Percentiles rank a stretch among this genome's conserved stretches.
Conservation (phyloP, 2,888 invertebrate genomes). For the Scaptomyza tumidula region DNA sequence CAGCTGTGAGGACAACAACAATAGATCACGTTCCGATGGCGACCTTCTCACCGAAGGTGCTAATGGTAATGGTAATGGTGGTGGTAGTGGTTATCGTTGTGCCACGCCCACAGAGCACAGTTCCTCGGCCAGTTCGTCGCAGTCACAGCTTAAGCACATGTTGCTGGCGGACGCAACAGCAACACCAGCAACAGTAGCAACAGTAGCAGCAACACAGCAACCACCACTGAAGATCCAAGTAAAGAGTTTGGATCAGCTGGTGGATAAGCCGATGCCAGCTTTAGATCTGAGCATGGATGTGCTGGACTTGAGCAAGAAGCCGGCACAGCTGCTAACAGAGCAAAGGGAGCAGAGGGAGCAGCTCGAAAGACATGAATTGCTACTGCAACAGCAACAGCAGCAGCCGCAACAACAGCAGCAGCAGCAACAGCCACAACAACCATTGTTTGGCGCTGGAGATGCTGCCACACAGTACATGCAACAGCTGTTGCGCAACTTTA, state of each 20-base stretch:
- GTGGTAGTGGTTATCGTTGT: constrained; percentile 31
- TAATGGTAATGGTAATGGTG: background rate
- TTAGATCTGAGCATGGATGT: constrained; percentile 92
- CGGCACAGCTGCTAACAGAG: constrained; percentile 53
- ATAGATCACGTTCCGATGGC: constrained; percentile 65
- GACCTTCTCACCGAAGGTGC: constrained; percentile 50
- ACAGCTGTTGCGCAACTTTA: constrained; percentile 87
- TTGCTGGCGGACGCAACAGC: constrained; percentile 78
- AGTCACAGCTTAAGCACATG: constrained; percentile 85
- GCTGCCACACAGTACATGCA: constrained; percentile 85
- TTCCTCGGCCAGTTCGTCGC: constrained; percentile 71
- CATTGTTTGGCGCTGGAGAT: constrained; percentile 86
- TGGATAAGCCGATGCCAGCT: constrained; percentile 73
- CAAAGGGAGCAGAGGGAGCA: constrained; percentile 34
- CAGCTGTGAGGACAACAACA: constrained; percentile 88
- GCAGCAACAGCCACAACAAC: constrained; percentile 85
- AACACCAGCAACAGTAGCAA: constrained; percentile 5
- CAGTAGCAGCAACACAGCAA: constrained; percentile 83
- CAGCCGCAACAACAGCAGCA: constrained; percentile 31
- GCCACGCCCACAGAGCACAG: constrained; percentile 70
- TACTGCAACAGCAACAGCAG: constrained; percentile 85
- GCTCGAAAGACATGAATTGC: constrained; percentile 31
- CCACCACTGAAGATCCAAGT: constrained; percentile 87
- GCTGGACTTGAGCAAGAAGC: constrained; percentile 93
- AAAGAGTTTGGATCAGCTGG: constrained; percentile 88